Base-by-base conservation (phyloP, 2,113 vertebrate genomes). In the Odontophorus gujanensis region DNA sequence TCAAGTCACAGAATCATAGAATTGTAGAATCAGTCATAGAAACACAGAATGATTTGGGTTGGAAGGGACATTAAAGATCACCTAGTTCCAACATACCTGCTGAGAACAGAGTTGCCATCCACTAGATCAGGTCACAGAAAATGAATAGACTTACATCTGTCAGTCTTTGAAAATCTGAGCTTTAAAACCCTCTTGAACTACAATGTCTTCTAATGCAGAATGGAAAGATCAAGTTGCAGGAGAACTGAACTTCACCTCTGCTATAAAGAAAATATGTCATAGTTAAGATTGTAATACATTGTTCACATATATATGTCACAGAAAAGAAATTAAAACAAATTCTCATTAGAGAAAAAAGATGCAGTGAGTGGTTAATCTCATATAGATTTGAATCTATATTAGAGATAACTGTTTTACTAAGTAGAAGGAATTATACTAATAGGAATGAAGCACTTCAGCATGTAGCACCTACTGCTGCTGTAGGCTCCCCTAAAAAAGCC, bases 301-400 rank as follows among this genome's bases (percentile, higher is more conserved):
- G 0, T 51, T 43, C 32, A 65, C 1, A 0, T 67, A 68, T 0
- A 0, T 63, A 65, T 82, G 21, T 67, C 77, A 62, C 24, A 66
- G 50, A 43, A 40, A 43, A 82, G 20, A 81, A 80, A 81, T 47
- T 47, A 47, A 85, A 86, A 47, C 42, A 76, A 43, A 67, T 40
- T 87, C 53, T 9, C 42, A 21, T n/a, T 82, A 65, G 38, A 62
- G 30, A 80, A 78, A 68, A 91, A 20, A 67, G 68, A 48, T 14
- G 38, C 47, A 57, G 11, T 34, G 48, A 57, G 67, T 57, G 66
- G 69, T 40, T 68, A 90, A 73, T 53, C 51, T 53, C 51, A 53
- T 28, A 51, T 16, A 28, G 51, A 53, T 43, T 68, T 51, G 36
- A 63, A 79, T 93, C 77, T 83, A 57, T 67, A 63, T 6, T 55